Conservation (phyloP, 2,113 vertebrate species). For the Thymallus thymallus region DNA sequence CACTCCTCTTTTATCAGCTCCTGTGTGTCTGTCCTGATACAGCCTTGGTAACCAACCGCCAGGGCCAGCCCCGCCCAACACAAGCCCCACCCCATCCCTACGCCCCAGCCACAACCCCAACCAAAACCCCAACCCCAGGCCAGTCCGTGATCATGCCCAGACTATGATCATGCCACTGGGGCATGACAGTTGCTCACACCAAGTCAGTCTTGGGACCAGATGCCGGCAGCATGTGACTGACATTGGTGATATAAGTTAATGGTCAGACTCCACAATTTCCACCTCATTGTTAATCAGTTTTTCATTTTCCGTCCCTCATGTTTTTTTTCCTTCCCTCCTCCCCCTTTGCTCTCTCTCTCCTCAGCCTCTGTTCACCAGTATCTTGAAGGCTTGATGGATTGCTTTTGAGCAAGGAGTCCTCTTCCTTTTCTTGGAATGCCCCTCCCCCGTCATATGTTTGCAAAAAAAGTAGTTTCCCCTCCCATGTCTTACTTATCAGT, state of each 20-base stretch:
- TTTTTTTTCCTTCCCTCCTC: not conserved
- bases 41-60: slow-evolving; percentile 3
- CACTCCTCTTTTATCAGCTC: slow-evolving; percentile 51
- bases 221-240: slow-evolving; percentile 47
- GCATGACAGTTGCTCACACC: slow-evolving; percentile 59
- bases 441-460: too few relatives aligned
- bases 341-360: not conserved
- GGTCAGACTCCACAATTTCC: slow-evolving; percentile 52
- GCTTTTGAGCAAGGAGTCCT: too few relatives aligned
- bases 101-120: not conserved
- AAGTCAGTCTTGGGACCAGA: slow-evolving; percentile 36
- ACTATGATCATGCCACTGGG: not conserved
- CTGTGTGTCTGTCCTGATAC: not conserved
- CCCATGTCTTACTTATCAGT: too few relatives aligned
- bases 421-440: too few relatives aligned
- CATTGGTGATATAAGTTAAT: slow-evolving; percentile 39
- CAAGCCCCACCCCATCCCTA: not conserved
- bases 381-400: not conserved
- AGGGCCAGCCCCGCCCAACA: not conserved
- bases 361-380: not conserved
- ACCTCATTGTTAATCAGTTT: slow-evolving; percentile 39
- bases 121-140: not conserved
- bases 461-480: too few relatives aligned
- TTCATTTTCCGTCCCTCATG: slow-evolving; percentile 7
- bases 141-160: not conserved